A percentile compares a stretch with the other conserved stretches of the same genome.
Conservation (phyloP, 2,797 vertebrate species). For the Remorina albescens region DNA sequence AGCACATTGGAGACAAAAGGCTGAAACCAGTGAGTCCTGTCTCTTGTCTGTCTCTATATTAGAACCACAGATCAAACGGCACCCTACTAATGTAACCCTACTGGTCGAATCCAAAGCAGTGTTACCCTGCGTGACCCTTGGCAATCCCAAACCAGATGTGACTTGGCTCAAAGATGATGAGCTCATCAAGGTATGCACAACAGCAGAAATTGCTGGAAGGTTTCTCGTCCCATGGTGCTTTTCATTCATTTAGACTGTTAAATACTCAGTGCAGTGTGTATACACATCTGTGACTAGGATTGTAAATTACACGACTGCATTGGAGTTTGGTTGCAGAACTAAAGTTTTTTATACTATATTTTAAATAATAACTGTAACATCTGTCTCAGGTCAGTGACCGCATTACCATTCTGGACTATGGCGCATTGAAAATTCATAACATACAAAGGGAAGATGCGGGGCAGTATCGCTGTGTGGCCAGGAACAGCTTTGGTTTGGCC, state of each 20-base stretch:
- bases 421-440: conserved; percentile 94
- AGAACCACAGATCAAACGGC: conserved; percentile 97
- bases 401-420: conserved; percentile 92
- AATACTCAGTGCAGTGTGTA: not conserved
- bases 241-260: not conserved
- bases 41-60: conserved; percentile 39
- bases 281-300: not conserved
- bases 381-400: conserved; percentile 87
- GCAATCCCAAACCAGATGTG: conserved; percentile 96
- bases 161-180: conserved; percentile 96
- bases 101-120: conserved; percentile 95
- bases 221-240: not conserved
- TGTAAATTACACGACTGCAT: not conserved
- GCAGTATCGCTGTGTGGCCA: conserved; percentile 94
- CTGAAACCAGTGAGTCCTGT: not conserved
- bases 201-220: not conserved
- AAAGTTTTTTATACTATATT: no score
- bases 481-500: conserved; percentile 93
- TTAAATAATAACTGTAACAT: not conserved
- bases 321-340: not conserved
- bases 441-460: conserved; percentile 95
- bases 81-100: conserved; percentile 91
- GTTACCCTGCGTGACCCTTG: conserved; percentile 92
- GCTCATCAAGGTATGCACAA: conserved; percentile 86
- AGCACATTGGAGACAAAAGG: not conserved